A percentile compares a stretch with the other conserved stretches of the same genome.
phyloP scores from a whole-genome alignment of 1,140 invertebrate species.

The Calycopis cecrops region DNA sequence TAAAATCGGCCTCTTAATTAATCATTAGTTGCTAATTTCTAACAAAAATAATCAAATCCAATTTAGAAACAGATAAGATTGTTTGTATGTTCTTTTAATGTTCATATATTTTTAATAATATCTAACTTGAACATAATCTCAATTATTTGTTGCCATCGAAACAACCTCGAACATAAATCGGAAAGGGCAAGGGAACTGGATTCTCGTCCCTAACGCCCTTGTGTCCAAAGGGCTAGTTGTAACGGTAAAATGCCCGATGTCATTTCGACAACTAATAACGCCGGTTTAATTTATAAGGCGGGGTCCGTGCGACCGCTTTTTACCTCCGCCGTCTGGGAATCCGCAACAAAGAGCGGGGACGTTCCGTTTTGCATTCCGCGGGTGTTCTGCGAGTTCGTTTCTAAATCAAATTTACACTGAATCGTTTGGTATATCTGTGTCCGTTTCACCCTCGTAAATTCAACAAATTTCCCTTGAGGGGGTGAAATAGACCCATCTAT shows the following conservation, averaged over 20 bases:
- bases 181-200: conserved; percentile 50
- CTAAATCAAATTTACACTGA: conserved; percentile 52
- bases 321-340: conserved; percentile 70
- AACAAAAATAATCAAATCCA: too few relatives aligned
- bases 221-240: conserved; percentile 26
- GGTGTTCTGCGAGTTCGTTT: conserved; percentile 47
- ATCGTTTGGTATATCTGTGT: too few relatives aligned
- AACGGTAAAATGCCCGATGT: conserved; percentile 57
- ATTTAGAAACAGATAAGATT: too few relatives aligned
- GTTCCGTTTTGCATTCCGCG: conserved; percentile 68
- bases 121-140: too few relatives aligned
- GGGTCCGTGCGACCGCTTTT: conserved; percentile 61
- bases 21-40: too few relatives aligned
- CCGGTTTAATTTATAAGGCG: conserved; percentile 65
- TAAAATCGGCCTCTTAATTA: too few relatives aligned
- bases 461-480: too few relatives aligned
- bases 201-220: conserved; percentile 53
- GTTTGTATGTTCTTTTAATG: too few relatives aligned
- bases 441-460: too few relatives aligned
- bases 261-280: conserved; percentile 63
- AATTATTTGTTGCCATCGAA: conserved; percentile 23
- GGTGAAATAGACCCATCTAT: too few relatives aligned
- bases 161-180: conserved; percentile 38
- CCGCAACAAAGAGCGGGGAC: conserved; percentile 60
- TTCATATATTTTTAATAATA: too few relatives aligned